Evolutionary conservation across 2,113 vertebrate species (phyloP).

Genomic region (Asarcornis scutulata): DNA sequence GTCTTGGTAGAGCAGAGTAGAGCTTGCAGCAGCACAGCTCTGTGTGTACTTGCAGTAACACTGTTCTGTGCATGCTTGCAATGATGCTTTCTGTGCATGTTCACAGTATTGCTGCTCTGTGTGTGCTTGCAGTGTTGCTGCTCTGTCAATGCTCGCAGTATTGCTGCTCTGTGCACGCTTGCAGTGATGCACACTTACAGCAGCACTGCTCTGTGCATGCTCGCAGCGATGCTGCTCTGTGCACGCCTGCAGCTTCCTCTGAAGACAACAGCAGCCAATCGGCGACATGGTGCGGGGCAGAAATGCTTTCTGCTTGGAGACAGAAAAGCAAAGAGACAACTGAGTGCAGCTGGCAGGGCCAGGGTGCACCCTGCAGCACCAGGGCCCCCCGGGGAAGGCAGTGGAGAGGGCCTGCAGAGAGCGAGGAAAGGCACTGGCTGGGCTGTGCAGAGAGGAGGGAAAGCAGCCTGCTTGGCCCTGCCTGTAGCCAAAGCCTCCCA

Average conservation of each 20-base stretch:
- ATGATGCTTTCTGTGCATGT: neutral
- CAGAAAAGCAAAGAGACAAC: neutral
- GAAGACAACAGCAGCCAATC: neutral
- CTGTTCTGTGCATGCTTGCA: neutral
- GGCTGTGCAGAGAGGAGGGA: neutral
- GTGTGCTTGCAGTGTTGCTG: no score
- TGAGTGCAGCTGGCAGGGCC: fast-evolving
- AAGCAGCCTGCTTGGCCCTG: neutral
- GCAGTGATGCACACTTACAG: neutral
- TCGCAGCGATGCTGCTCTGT: neutral
- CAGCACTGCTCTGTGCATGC: neutral
- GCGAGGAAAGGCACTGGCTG: neutral
- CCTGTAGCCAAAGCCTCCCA: neutral
- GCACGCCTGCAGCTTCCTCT: neutral
- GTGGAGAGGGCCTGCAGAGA: neutral
- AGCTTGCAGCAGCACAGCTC: neutral
- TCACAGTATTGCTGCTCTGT: neutral
- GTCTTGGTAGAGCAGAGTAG: neutral
- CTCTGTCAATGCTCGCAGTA: neutral
- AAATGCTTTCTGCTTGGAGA: neutral
- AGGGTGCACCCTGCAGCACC: no score
- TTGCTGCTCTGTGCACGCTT: neutral
- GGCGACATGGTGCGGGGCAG: neutral
- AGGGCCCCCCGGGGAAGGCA: neutral
- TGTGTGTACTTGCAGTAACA: neutral